Evolutionary conservation across 2,888 invertebrate genomes (phyloP).

Genomic region (Phaonia tiefii): DNA sequence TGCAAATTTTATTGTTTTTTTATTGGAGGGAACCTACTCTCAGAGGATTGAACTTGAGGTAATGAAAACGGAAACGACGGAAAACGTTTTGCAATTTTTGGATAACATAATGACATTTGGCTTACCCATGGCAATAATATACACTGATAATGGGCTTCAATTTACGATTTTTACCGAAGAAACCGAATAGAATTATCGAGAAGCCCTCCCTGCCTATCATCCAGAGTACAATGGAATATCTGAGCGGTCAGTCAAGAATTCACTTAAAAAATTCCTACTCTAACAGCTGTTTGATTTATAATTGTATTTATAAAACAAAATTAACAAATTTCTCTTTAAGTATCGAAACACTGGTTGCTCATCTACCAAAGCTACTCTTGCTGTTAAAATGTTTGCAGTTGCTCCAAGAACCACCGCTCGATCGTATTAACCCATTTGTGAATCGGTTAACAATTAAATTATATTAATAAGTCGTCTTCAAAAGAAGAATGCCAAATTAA

Average conservation of each 20-base stretch:
- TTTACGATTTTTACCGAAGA: constrained; percentile 2
- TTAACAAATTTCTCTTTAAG: constrained; percentile 13
- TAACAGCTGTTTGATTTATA: neutral
- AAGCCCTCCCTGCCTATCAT: constrained; percentile 40
- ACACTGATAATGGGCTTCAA: constrained; percentile 30
- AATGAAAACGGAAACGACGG: neutral
- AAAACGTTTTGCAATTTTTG: neutral
- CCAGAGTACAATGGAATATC: constrained; percentile 33
- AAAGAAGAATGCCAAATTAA: neutral
- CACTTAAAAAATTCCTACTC: constrained; percentile 28
- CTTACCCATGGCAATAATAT: constrained; percentile 8
- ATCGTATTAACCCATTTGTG: neutral
- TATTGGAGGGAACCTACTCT: neutral
- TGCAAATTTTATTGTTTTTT: neutral
- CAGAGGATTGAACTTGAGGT: neutral
- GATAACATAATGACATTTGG: constrained; percentile 4
- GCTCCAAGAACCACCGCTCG: neutral
- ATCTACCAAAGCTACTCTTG: neutral
- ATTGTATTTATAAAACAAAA: constrained; percentile 13
- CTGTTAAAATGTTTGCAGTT: neutral
- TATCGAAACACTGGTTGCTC: neutral
- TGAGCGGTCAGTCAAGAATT: constrained; percentile 4
- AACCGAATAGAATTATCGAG: constrained; percentile 3
- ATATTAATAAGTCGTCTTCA: neutral
- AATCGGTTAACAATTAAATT: too few species aligned